Percentiles rank a stretch among this genome's conserved stretches.
phyloP scores from a whole-genome alignment of 1,140 invertebrate genomes.

The Epicauta chinensis region DNA sequence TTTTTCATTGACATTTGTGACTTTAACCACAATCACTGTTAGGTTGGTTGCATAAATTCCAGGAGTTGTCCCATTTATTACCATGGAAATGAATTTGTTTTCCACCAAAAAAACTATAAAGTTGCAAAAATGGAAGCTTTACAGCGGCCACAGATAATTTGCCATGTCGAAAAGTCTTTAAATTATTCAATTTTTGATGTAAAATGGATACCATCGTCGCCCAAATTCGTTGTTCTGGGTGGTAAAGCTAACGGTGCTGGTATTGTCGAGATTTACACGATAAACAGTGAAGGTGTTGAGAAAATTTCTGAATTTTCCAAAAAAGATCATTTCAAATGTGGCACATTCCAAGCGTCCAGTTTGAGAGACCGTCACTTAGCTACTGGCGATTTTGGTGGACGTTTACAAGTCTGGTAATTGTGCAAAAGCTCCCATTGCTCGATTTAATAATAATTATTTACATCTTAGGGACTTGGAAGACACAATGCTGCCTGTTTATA shows the following conservation, averaged over 20 bases:
- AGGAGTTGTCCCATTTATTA: no score
- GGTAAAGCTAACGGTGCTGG: slow-evolving; percentile 77
- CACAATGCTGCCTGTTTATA: slow-evolving; percentile 66
- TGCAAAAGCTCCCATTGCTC: background rate
- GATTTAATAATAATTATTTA: background rate
- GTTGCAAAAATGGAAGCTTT: slow-evolving; percentile 42
- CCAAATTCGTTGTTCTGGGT: slow-evolving; percentile 87
- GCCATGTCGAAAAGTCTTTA: slow-evolving; percentile 75
- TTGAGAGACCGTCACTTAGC: slow-evolving; percentile 74
- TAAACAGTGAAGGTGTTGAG: slow-evolving; percentile 64
- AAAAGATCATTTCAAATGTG: slow-evolving; percentile 82
- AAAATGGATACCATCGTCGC: slow-evolving; percentile 91
- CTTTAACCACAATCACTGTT: no score
- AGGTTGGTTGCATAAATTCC: no score
- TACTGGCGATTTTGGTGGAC: slow-evolving; percentile 87
- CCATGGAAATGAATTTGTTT: no score
- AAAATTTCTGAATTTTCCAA: slow-evolving; percentile 70
- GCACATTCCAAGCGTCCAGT: slow-evolving; percentile 83
- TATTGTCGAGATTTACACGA: slow-evolving; percentile 80
- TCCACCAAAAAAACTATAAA: no score
- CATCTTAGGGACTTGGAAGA: slow-evolving; percentile 80
- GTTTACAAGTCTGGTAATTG: slow-evolving; percentile 71
- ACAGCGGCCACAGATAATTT: slow-evolving; percentile 85
- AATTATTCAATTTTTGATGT: slow-evolving; percentile 85
- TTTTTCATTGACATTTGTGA: no score